These are phyloP conservation scores for Proctacanthus coquilletti DNA, from an alignment of 1,140 invertebrate species.

Conservation along the genomic window DNA sequence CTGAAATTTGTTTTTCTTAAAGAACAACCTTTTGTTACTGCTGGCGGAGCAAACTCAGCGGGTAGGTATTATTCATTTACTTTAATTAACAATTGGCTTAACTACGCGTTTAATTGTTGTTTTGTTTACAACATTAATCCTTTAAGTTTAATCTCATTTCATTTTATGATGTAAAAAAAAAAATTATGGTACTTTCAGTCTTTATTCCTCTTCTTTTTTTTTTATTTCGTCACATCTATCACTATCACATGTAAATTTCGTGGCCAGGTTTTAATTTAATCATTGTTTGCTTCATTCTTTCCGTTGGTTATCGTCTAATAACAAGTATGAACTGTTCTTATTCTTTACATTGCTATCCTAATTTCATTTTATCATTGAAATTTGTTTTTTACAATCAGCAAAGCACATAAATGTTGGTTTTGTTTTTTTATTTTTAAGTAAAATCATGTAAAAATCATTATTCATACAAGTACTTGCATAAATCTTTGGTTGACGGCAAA, in stretches of 20 bases:
- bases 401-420: too few relatives aligned
- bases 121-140: too few relatives aligned
- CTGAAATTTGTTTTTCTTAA: constrained; percentile 37
- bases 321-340: background rate
- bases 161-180: background rate
- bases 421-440: too few relatives aligned
- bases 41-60: constrained; percentile 52
- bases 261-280: background rate
- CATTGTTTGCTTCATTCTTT: too few relatives aligned
- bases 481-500: background rate
- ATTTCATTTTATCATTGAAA: background rate
- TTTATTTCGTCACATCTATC: too few relatives aligned
- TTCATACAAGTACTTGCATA: background rate
- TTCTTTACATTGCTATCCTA: background rate
- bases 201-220: background rate
- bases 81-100: background rate
- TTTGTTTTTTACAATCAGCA: background rate
- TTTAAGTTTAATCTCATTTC: background rate
- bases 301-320: background rate
- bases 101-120: background rate
- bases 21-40: constrained; percentile 56
- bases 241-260: too few relatives aligned
- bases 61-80: constrained; percentile 37
- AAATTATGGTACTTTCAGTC: background rate
- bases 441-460: too few relatives aligned